A percentile compares a stretch with the other conserved stretches of the same genome.
Evolutionary conservation across 2,888 invertebrate species (phyloP).

Genomic region (Orchestes rusci): DNA sequence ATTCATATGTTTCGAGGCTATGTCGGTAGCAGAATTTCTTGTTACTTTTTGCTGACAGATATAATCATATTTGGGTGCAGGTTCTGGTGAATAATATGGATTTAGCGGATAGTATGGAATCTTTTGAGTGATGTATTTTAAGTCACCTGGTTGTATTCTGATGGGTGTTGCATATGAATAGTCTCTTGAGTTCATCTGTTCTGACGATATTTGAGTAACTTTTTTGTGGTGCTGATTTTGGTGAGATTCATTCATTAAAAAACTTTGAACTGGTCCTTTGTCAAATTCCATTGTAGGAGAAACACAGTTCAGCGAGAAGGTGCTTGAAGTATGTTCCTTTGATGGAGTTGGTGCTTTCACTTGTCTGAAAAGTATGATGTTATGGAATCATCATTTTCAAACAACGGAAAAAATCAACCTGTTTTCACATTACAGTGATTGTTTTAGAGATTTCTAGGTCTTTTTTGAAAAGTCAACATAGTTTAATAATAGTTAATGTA

Average conservation of each 20-base stretch:
- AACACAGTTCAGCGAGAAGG: slow-evolving; percentile 37
- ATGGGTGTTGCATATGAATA: slow-evolving; percentile 33
- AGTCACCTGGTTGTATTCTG: slow-evolving; percentile 44
- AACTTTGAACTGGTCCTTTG: slow-evolving; percentile 44
- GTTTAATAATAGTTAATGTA: too few relatives aligned
- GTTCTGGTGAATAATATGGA: slow-evolving; percentile 32
- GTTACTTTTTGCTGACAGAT: slow-evolving; percentile 42
- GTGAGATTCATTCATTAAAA: too few relatives aligned
- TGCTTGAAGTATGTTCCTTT: slow-evolving; percentile 6
- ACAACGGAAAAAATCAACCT: too few relatives aligned
- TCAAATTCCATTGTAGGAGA: slow-evolving; percentile 58
- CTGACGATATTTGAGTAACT: too few relatives aligned
- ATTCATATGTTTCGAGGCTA: slow-evolving; percentile 56
- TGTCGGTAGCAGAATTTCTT: slow-evolving; percentile 44
- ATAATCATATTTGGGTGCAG: slow-evolving; percentile 55
- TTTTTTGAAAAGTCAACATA: too few relatives aligned
- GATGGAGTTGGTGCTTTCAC: slow-evolving; percentile 50
- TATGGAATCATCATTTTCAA: too few relatives aligned
- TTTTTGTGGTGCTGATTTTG: too few relatives aligned
- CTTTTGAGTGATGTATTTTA: too few relatives aligned
- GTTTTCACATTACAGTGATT: too few relatives aligned
- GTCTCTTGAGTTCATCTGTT: slow-evolving; percentile 33
- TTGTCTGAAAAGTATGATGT: slow-evolving; percentile 37
- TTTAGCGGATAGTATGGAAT: too few relatives aligned
- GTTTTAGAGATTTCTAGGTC: too few relatives aligned